phyloP scores from a whole-genome alignment of 1,140 invertebrate species.

The Hycleus cichorii region DNA sequence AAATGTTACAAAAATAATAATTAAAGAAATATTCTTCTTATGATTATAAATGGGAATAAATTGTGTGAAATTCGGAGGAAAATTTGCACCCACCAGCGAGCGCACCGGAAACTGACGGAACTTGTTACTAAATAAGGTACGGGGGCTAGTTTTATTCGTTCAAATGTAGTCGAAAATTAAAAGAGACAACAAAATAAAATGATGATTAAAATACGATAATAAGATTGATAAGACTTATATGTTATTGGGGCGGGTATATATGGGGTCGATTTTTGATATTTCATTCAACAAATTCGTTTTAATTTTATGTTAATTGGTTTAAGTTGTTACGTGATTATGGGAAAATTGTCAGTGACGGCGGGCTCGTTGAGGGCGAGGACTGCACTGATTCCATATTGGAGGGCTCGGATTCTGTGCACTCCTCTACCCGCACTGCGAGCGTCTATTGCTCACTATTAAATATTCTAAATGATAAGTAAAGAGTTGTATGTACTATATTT shows the following conservation, averaged over 20 bases:
- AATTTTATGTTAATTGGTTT: background rate
- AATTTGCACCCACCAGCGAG: slow-evolving; percentile 26
- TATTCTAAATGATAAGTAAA: slow-evolving; percentile 42
- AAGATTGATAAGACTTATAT: no score
- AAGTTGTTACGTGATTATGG: background rate
- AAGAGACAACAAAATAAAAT: no score
- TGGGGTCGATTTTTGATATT: no score
- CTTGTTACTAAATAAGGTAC: background rate
- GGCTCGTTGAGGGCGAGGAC: slow-evolving; percentile 29
- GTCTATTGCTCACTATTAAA: slow-evolving; percentile 42
- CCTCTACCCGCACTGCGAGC: slow-evolving; percentile 34
- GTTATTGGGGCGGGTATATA: no score
- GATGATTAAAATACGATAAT: no score
- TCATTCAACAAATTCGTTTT: background rate
- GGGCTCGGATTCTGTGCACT: slow-evolving; percentile 22
- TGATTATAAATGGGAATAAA: no score
- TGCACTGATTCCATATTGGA: slow-evolving; percentile 15
- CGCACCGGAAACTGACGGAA: slow-evolving; percentile 30
- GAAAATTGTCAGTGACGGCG: slow-evolving; percentile 31
- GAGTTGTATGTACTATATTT: slow-evolving; percentile 38
- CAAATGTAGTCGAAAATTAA: no score
- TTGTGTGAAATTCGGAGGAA: background rate
- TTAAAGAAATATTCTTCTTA: no score
- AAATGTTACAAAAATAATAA: no score
- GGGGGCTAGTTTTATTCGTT: no score